Conservation (phyloP, 2,797 vertebrate species). For the Odontamblyopus rebecca region DNA sequence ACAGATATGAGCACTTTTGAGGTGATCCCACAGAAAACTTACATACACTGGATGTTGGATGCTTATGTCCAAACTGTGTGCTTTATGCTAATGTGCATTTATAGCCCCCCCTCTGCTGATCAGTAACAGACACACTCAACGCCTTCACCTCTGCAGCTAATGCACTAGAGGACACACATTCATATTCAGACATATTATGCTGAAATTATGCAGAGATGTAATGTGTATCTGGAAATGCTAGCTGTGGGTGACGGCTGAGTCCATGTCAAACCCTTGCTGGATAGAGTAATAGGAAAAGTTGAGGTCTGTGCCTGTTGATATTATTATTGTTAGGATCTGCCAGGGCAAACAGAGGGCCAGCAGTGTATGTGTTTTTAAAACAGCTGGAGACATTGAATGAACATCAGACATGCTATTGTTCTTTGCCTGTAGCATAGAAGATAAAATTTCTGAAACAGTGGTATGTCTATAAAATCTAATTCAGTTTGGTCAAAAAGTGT, state of each 20-base stretch:
- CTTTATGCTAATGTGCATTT: constrained; percentile 73
- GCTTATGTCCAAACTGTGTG: constrained; percentile 53
- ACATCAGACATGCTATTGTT: constrained; percentile 47
- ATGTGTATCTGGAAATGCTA: neutral
- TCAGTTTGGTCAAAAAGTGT: constrained; percentile 47
- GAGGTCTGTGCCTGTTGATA: constrained; percentile 29
- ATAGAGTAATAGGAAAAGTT: constrained; percentile 25
- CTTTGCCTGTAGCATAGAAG: constrained; percentile 45
- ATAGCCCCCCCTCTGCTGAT: constrained; percentile 67
- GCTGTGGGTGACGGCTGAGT: neutral
- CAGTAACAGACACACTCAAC: constrained; percentile 64
- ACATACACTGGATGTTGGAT: constrained; percentile 71
- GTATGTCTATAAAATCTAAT: constrained; percentile 44
- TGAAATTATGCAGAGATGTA: constrained; percentile 23
- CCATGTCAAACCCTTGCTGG: constrained; percentile 18
- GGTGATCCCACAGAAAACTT: neutral
- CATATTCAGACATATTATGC: constrained; percentile 45
- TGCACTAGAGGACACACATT: constrained; percentile 39
- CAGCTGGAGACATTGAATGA: constrained; percentile 47
- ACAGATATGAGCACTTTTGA: neutral
- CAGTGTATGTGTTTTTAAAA: constrained; percentile 40
- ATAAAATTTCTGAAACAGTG: constrained; percentile 60
- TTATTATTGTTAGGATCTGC: constrained; percentile 36
- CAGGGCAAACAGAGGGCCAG: constrained; percentile 33
- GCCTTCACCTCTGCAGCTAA: constrained; percentile 49